Conservation (phyloP, 1,140 invertebrate species). For the Helicoverpa zea region DNA sequence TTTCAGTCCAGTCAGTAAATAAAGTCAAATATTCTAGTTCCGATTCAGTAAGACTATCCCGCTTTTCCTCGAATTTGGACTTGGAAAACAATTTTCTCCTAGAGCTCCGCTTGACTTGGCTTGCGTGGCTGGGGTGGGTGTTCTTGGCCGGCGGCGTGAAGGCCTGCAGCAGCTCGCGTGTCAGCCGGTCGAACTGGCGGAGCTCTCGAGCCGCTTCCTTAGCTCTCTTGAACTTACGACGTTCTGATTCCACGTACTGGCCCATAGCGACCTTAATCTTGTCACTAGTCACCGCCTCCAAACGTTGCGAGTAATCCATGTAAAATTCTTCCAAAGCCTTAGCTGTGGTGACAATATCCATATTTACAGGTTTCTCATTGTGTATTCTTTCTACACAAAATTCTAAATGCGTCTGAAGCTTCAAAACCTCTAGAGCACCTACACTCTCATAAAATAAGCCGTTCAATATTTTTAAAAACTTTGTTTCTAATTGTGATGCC, state of each 20-base stretch:
- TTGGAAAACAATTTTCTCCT: constrained; percentile 32
- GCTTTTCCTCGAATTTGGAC: constrained; percentile 24
- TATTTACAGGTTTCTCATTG: constrained; percentile 70
- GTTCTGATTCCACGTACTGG: constrained; percentile 65
- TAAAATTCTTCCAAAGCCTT: constrained; percentile 73
- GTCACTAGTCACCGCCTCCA: constrained; percentile 68
- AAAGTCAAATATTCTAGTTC: constrained; percentile 74
- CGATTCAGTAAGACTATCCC: constrained; percentile 54
- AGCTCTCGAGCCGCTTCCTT: constrained; percentile 71
- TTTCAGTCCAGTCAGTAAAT: constrained; percentile 77
- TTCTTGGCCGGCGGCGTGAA: constrained; percentile 52
- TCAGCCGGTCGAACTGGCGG: constrained; percentile 66
- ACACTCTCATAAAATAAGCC: constrained; percentile 74
- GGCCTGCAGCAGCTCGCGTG: constrained; percentile 66
- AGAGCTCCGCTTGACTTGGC: background rate
- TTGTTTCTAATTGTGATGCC: constrained; percentile 64
- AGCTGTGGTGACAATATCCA: constrained; percentile 66
- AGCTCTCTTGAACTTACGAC: constrained; percentile 63
- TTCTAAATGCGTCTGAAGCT: constrained; percentile 74
- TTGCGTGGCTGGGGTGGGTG: background rate
- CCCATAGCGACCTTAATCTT: constrained; percentile 64
- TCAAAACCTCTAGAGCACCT: constrained; percentile 69
- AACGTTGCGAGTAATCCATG: constrained; percentile 68
- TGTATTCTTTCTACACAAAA: constrained; percentile 76
- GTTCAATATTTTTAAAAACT: constrained; percentile 74